Evolutionary conservation across 2,113 vertebrate genomes (phyloP).

Genomic region (Aleadryas rufinucha): DNA sequence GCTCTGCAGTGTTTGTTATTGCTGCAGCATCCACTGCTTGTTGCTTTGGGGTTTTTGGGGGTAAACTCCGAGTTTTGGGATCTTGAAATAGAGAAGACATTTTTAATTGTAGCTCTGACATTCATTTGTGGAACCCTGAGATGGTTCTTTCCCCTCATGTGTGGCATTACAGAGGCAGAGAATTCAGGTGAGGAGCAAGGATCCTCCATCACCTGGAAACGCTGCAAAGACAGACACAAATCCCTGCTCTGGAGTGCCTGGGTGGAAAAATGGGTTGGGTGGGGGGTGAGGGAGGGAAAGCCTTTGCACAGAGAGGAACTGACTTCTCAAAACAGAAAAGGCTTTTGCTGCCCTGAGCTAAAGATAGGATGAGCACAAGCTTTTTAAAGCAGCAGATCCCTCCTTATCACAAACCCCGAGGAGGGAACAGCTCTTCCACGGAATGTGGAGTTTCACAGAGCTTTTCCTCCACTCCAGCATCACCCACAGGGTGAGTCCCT

Average conservation of each 20-base stretch:
- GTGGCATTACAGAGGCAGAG: background rate
- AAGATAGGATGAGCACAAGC: conserved; percentile 8
- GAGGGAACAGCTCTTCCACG: background rate
- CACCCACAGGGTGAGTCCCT: rapidly evolving
- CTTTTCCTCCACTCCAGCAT: background rate
- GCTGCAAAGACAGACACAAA: background rate
- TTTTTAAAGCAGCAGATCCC: conserved; percentile 22
- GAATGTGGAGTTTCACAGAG: rapidly evolving
- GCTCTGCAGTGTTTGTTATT: background rate
- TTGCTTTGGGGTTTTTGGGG: background rate
- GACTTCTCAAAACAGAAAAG: background rate
- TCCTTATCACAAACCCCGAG: background rate
- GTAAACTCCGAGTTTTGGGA: background rate
- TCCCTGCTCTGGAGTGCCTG: background rate
- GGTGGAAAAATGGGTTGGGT: background rate
- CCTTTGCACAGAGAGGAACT: background rate
- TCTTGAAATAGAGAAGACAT: background rate
- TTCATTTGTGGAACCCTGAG: background rate
- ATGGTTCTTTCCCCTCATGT: rapidly evolving
- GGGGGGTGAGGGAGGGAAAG: rapidly evolving
- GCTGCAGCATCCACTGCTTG: background rate
- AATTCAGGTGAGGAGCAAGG: background rate
- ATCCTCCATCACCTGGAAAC: background rate
- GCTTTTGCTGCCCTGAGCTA: background rate
- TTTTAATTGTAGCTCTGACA: background rate